These are phyloP conservation scores for Sebastes matsubarae DNA, from an alignment of 2,797 vertebrate genomes.

Conservation along the genomic window DNA sequence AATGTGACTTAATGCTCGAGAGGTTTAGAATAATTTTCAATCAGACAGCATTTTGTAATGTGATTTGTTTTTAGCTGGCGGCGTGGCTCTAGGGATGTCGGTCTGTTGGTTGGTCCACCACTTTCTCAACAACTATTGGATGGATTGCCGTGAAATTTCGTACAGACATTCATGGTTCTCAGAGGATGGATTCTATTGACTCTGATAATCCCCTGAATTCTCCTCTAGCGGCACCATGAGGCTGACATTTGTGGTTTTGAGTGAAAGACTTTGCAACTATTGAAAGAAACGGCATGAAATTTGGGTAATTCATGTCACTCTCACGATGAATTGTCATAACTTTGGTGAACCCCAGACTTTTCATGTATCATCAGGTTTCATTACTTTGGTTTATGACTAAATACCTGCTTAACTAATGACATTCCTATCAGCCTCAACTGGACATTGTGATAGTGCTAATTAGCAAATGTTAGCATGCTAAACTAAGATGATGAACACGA, in stretches of 20 bases:
- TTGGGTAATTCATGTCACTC: background rate
- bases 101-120: fast-evolving
- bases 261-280: background rate
- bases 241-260: background rate
- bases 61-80: background rate
- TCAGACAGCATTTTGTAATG: background rate
- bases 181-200: background rate
- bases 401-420: background rate
- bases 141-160: background rate
- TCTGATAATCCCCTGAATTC: background rate
- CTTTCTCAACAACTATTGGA: background rate
- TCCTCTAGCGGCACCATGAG: background rate
- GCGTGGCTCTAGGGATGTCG: background rate
- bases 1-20: background rate
- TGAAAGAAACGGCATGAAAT: background rate
- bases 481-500: too few species aligned
- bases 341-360: background rate
- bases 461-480: background rate
- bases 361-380: background rate
- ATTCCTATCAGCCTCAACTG: background rate
- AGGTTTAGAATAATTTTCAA: background rate
- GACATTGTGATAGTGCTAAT: background rate
- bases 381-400: background rate
- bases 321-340: background rate
- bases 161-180: background rate